Evolutionary conservation across 1,140 invertebrate genomes (phyloP).

Genomic region (Oscheius sp.): DNA sequence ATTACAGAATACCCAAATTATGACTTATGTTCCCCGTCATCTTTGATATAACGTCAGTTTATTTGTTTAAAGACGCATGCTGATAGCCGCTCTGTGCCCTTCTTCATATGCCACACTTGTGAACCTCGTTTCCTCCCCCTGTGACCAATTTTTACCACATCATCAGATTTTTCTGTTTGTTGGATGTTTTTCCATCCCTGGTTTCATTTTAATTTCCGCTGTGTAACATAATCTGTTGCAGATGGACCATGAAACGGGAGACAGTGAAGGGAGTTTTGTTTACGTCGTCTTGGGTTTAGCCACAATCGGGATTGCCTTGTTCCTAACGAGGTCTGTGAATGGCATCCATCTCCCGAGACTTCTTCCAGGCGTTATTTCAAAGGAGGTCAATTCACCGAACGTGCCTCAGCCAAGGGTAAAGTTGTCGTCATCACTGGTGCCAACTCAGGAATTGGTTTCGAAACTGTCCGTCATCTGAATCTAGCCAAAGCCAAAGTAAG

Average conservation of each 20-base stretch:
- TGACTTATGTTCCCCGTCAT: no score
- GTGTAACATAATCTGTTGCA: neutral
- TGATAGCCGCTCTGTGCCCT: no score
- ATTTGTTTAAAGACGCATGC: no score
- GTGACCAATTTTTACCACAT: no score
- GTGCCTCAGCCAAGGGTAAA: conserved; percentile 39
- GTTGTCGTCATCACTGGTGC: conserved; percentile 35
- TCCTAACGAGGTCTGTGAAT: conserved; percentile 1
- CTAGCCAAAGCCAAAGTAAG: conserved; percentile 33
- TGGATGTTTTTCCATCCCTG: neutral
- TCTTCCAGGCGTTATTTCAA: conserved; percentile 39
- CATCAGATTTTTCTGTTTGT: no score
- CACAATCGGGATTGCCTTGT: neutral
- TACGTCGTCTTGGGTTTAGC: neutral
- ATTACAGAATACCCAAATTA: no score
- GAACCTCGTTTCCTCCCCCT: no score
- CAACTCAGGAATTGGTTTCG: conserved; percentile 37
- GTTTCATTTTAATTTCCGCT: neutral
- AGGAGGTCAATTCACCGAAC: conserved; percentile 39
- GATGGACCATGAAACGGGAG: neutral
- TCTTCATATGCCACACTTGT: no score
- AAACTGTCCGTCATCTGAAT: conserved; percentile 34
- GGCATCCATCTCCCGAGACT: neutral
- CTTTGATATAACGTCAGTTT: no score
- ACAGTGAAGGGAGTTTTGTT: neutral